phyloP scores from a whole-genome alignment of 64 coral and sea anemone species.

The Catalaphyllia jardinei region DNA sequence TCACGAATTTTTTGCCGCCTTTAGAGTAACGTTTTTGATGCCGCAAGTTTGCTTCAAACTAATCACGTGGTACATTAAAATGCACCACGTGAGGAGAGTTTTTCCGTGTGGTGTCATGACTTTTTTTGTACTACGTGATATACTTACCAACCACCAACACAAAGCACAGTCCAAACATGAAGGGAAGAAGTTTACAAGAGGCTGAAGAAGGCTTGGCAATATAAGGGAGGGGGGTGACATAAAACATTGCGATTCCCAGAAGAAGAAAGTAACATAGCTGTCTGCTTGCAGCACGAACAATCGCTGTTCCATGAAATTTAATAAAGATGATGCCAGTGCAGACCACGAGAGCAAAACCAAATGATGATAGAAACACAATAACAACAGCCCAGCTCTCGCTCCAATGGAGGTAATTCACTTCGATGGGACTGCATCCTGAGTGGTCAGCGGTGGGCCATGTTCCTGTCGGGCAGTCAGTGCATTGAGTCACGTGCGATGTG shows the following conservation, averaged over 20 bases:
- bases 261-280: conserved; percentile 60
- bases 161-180: conserved; percentile 69
- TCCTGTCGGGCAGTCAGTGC: conserved; percentile 56
- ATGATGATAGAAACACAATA: conserved; percentile 40
- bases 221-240: conserved; percentile 36
- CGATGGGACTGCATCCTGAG: conserved; percentile 33
- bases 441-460: conserved; percentile 46
- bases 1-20: no score
- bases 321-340: conserved; percentile 41
- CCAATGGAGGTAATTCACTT: conserved; percentile 40
- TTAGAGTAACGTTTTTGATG: no score
- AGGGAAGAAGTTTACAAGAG: conserved; percentile 52
- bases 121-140: no score
- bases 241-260: conserved; percentile 59
- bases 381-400: conserved; percentile 41
- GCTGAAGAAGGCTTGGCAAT: conserved; percentile 37
- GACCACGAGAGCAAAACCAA: conserved; percentile 18
- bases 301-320: conserved; percentile 29
- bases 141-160: conserved; percentile 63
- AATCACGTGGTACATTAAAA: no score
- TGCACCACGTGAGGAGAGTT: no score
- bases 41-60: no score
- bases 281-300: conserved; percentile 57
- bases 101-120: no score
- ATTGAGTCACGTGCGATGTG: conserved; percentile 37